These are phyloP conservation scores for Varecia variegata DNA, from an alignment of 2,797 vertebrate species.

Conservation along the genomic window DNA sequence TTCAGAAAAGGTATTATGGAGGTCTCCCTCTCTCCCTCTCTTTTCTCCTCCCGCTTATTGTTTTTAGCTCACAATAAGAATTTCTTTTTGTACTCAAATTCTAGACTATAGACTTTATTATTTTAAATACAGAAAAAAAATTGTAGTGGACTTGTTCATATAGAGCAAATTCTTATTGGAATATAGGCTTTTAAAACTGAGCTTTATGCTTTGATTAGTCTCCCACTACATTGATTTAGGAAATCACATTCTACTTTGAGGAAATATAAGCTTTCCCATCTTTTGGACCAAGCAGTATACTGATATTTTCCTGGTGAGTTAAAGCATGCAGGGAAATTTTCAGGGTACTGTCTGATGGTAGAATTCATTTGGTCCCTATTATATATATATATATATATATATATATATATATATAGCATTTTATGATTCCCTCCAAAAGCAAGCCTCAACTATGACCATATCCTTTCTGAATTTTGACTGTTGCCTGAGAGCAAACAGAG, in stretches of 20 bases:
- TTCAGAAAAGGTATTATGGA: background rate
- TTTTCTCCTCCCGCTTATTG: background rate
- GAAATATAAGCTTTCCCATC: background rate
- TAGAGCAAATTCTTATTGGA: constrained; percentile 3
- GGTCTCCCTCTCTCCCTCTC: background rate
- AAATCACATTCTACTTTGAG: constrained; percentile 34
- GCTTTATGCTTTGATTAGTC: constrained; percentile 23
- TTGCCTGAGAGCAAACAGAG: background rate
- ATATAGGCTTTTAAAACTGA: background rate
- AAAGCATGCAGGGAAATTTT: constrained; percentile 1
- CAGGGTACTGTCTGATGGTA: background rate
- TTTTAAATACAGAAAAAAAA: constrained; percentile 42
- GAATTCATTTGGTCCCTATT: background rate
- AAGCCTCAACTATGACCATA: background rate
- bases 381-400: background rate
- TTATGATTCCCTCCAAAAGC: background rate
- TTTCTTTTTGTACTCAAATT: constrained; percentile 42
- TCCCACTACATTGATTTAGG: background rate
- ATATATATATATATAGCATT: background rate
- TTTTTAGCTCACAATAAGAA: constrained; percentile 41
- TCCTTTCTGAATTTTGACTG: background rate
- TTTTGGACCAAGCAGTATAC: background rate
- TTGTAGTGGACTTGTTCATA: background rate
- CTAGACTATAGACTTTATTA: background rate
- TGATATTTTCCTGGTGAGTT: background rate